Evolutionary conservation across 1,140 invertebrate genomes (phyloP).

Genomic region (Drosophila murphyi): DNA sequence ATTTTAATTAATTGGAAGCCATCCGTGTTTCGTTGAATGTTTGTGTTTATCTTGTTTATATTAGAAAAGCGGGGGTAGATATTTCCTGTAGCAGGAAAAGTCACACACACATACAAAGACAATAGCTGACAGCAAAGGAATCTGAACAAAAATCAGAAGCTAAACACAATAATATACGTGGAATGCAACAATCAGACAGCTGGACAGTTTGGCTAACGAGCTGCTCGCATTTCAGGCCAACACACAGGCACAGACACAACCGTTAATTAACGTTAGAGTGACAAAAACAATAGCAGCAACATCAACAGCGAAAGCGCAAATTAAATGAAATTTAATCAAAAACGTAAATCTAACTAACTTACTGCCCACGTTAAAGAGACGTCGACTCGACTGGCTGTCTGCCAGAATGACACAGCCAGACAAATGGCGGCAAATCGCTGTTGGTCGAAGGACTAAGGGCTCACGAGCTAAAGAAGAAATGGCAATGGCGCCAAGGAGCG

Average conservation of each 20-base stretch:
- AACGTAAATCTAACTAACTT: constrained; percentile 76
- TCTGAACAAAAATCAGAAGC: constrained; percentile 20
- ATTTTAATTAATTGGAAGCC: constrained; percentile 25
- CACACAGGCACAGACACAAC: constrained; percentile 17
- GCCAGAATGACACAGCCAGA: constrained; percentile 63
- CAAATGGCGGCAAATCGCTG: constrained; percentile 32
- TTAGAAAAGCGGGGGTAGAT: constrained; percentile 3
- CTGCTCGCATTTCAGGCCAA: constrained; percentile 61
- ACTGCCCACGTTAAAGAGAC: constrained; percentile 47
- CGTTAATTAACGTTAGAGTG: constrained; percentile 58
- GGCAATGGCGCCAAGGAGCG: constrained; percentile 59
- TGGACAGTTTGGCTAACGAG: constrained; percentile 58
- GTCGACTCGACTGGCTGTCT: constrained; percentile 56
- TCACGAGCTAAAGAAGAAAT: constrained; percentile 16
- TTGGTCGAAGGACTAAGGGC: constrained; percentile 18
- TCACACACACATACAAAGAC: background rate
- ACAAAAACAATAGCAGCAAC: constrained; percentile 42
- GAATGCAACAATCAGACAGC: constrained; percentile 47
- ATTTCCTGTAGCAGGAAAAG: constrained; percentile 3
- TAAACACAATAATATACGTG: constrained; percentile 22
- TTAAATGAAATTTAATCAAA: constrained; percentile 80
- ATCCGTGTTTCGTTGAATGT: background rate
- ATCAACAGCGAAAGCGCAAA: constrained; percentile 65
- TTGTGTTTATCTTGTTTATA: constrained; percentile 22
- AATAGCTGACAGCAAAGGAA: background rate